Evolutionary conservation across 2,888 invertebrate species (phyloP).

Genomic region (Liodrosophila aerea): DNA sequence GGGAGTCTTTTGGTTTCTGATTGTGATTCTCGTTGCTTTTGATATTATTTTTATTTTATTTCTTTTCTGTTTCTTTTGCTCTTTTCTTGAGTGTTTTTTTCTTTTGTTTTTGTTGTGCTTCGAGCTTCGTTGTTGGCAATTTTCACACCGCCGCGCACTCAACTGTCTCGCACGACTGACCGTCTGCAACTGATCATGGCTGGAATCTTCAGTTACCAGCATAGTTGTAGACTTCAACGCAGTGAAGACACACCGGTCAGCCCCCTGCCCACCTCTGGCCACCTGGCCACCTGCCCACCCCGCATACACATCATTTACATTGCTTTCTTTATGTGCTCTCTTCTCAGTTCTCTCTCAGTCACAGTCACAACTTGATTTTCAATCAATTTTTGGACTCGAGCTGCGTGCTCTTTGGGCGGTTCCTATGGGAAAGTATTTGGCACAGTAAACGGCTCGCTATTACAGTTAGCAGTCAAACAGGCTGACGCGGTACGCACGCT

Average conservation of each 20-base stretch:
- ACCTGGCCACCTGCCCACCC: neutral
- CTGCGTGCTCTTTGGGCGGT: slow-evolving; percentile 46
- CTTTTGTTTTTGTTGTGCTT: slow-evolving; percentile 48
- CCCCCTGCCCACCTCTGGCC: slow-evolving; percentile 18
- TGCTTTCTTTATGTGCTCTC: slow-evolving; percentile 61
- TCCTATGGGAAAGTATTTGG: slow-evolving; percentile 74
- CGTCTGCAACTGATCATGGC: slow-evolving; percentile 80
- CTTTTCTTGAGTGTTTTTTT: neutral
- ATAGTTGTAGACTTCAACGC: slow-evolving; percentile 63
- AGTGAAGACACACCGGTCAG: slow-evolving; percentile 18
- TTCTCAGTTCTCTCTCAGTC: slow-evolving; percentile 3
- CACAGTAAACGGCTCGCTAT: slow-evolving; percentile 70
- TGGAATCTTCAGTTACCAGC: slow-evolving; percentile 78
- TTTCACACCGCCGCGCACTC: slow-evolving; percentile 77
- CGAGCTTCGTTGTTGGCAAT: slow-evolving; percentile 59
- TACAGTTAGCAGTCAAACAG: slow-evolving; percentile 65
- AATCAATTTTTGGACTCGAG: slow-evolving; percentile 54
- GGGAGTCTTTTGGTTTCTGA: slow-evolving; percentile 57
- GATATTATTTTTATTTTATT: slow-evolving; percentile 17
- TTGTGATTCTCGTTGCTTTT: slow-evolving; percentile 39
- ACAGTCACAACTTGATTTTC: slow-evolving; percentile 49
- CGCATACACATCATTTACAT: slow-evolving; percentile 40
- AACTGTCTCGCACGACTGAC: slow-evolving; percentile 80
- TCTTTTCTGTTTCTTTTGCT: slow-evolving; percentile 2
- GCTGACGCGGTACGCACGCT: slow-evolving; percentile 10